Base-by-base conservation (phyloP, 2,113 vertebrate species). In the Caranx ignobilis region DNA sequence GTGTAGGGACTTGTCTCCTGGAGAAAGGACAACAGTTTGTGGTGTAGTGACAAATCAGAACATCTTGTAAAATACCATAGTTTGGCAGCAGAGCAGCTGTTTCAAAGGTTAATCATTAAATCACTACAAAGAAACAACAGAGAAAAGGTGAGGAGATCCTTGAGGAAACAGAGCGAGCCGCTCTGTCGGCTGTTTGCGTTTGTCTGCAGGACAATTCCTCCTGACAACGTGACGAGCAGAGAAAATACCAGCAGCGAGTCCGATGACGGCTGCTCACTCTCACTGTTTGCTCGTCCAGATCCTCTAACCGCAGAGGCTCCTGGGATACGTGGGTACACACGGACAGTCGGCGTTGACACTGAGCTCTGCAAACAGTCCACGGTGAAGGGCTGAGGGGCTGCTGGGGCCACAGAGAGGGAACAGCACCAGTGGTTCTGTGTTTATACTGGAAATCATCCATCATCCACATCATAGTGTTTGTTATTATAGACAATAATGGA, bases 311-410 rank as follows among this genome's bases (percentile, higher is more conserved):
- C 10, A 0, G 63, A 32, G 35, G 54, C 65, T 35, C 34, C 61
- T 18, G 48, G 8, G 61, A 26, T 11, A 39, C 56, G 47, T 77
- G 76, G 56, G 65, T 57, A 64, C 65, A 75, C 31, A 75, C 26
- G 3, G 31, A n/a, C 75, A 31, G 72, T 52, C 47, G 34, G 12
- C 21, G n/a, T 76, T 55, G 19, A 41, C 70, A 5, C 8, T 16
- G 59, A 74, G 68, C 64, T 84, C 68, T 55, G 68, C 85, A 77
- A 81, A 83, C 63, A 77, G 18, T 34, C 55, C 4, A 15, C 57
- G 19, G 59, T 1, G 45, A 75, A 34, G 57, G 65, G 34, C 21
- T 5, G 18, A 37, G 11, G 11, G 39, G 39, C 39, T 8, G 39
- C 39, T 10, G 39, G 39, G 39, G 8, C 39, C 39, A 41, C 39